Evolutionary conservation across 1,140 invertebrate genomes (phyloP).

Genomic region (Acromyrmex charruanus): DNA sequence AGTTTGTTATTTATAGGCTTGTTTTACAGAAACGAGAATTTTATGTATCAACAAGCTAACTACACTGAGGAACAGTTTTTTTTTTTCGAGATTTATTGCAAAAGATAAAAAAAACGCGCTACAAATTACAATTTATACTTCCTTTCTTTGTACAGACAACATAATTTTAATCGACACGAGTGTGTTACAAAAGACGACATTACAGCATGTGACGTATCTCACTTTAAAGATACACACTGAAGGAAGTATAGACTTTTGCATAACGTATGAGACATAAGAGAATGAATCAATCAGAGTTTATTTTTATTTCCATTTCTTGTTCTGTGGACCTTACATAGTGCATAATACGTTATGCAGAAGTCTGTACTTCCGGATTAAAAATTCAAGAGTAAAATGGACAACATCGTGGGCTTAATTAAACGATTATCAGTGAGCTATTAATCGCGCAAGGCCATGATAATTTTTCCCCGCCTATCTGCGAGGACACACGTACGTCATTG

Average conservation of each 20-base stretch:
- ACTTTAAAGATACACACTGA: neutral
- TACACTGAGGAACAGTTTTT: neutral
- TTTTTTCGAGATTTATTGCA: neutral
- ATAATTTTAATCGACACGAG: neutral
- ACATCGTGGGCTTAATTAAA: neutral
- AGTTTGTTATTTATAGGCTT: conserved; percentile 25
- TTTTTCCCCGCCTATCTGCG: conserved; percentile 6
- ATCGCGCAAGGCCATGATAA: conserved; percentile 50
- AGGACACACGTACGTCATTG: conserved; percentile 39
- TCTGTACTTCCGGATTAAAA: neutral
- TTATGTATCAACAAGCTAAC: neutral
- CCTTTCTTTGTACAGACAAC: neutral
- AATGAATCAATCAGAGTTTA: too few species aligned
- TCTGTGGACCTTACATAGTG: too few species aligned
- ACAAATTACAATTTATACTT: neutral
- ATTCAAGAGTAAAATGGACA: conserved; percentile 33
- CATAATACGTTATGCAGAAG: too few species aligned
- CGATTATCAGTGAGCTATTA: conserved; percentile 55
- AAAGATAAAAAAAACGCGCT: conserved; percentile 12
- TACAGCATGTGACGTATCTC: neutral
- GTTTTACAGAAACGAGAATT: neutral
- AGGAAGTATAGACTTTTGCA: too few species aligned
- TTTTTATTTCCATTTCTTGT: too few species aligned
- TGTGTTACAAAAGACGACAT: conserved; percentile 21
- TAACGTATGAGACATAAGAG: too few species aligned